phyloP scores from a whole-genome alignment of 2,888 invertebrate species.

The Pandemis corylana region DNA sequence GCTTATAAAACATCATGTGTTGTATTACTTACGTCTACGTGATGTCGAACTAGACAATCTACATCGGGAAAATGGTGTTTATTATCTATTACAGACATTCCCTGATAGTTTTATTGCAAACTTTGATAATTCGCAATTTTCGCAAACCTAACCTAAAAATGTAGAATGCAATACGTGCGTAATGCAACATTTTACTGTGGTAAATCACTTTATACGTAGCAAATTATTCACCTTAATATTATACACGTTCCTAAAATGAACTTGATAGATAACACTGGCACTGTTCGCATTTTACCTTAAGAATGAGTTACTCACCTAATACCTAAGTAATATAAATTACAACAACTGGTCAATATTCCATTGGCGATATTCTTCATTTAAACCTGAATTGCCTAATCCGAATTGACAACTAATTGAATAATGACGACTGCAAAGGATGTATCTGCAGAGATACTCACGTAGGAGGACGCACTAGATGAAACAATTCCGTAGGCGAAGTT shows the following conservation, averaged over 20 bases:
- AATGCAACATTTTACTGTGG: not conserved
- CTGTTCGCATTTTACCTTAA: not conserved
- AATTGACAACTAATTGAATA: conserved; percentile 72
- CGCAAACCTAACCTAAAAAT: not conserved
- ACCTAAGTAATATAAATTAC: conserved; percentile 37
- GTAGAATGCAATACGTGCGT: not conserved
- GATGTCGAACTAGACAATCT: not conserved
- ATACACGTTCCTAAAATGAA: not conserved
- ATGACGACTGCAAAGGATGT: conserved; percentile 70
- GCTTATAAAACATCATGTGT: not conserved
- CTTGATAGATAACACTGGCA: not conserved
- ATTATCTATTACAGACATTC: not conserved
- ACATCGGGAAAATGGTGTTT: not conserved
- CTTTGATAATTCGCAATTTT: not conserved
- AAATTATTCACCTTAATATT: not conserved
- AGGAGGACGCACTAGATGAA: conserved; percentile 93
- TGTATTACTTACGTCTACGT: not conserved
- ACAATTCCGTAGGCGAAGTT: conserved; percentile 93
- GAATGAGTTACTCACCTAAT: conserved; percentile 2
- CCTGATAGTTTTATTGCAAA: not conserved
- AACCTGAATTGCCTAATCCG: not conserved
- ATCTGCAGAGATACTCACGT: conserved; percentile 87
- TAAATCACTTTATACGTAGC: not conserved
- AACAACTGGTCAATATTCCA: conserved; percentile 44
- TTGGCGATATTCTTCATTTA: not conserved